Evolutionary conservation across 2,113 vertebrate genomes (phyloP).

Genomic region (Lophius piscatorius): DNA sequence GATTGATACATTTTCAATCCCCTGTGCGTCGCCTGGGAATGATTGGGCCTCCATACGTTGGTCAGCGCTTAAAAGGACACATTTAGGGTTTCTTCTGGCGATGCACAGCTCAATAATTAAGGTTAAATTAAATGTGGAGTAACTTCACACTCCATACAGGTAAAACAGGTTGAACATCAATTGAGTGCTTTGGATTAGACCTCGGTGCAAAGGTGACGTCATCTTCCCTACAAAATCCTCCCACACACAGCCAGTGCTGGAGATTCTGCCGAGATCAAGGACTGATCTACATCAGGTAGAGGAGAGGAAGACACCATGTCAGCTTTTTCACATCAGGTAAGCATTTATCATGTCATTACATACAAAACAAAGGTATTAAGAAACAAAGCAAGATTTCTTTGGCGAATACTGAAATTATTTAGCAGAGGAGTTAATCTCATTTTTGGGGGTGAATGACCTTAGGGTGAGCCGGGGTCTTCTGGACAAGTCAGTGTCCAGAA

Average conservation of each 20-base stretch:
- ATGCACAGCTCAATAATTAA: too few relatives aligned
- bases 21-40: too few relatives aligned
- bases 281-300: constrained; percentile 4
- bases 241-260: constrained; percentile 1
- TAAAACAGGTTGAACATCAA: constrained; percentile 9
- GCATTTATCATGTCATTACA: not conserved
- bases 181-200: not conserved
- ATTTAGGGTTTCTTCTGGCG: too few relatives aligned
- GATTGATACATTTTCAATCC: too few relatives aligned
- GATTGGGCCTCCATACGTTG: too few relatives aligned
- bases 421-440: not conserved
- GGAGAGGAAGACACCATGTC: constrained; percentile 58
- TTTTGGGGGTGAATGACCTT: constrained; percentile 33
- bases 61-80: too few relatives aligned
- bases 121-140: too few relatives aligned
- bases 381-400: not conserved
- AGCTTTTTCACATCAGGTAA: constrained; percentile 69
- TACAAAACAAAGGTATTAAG: not conserved
- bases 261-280: not conserved
- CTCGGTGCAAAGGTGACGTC: constrained; percentile 29
- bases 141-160: not conserved
- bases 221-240: constrained; percentile 57
- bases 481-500: too few relatives aligned
- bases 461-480: not conserved
- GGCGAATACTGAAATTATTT: not conserved